Evolutionary conservation across 2,888 invertebrate species (phyloP), one percentile per base, ranked within the genome.

Genomic region (Leptarthrus brevirostris): DNA sequence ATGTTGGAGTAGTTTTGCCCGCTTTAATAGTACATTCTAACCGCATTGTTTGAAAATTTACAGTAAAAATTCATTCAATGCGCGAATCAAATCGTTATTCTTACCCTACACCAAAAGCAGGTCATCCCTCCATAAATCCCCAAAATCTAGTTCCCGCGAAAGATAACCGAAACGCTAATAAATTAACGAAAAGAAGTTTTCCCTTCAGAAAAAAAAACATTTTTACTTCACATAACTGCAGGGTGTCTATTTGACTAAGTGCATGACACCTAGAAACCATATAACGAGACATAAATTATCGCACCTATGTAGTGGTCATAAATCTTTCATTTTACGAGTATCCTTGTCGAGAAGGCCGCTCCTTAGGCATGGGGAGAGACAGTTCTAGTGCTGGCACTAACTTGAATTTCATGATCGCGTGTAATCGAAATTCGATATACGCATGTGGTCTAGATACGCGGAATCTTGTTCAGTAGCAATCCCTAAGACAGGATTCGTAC

Each of bases 261-360:
- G 64, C 64, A 64, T 36, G 36, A 44, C 64, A 64, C 64, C 64
- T 64, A 64, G 64, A 64, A 64, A 64, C 64, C 64, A 64, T 70
- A 70, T 70, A 72, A 72, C 72, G 58, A 72, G 72, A 72, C 72
- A 72, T 72, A 72, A 72, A 72, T 72, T 72, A 72, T 72, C 72
- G 72, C 72, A 72, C 72, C 72, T 72, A 72, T 58, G 30, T 22
- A 20, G 64, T 30, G 40, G 47, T 61, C 72, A 61, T 72, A 72
- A 72, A 72, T 72, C 72, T 72, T 61, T 16, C n/a, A 72, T 53
- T 70, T 53, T 53, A 70, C 70, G 64, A 64, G 64, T 64, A 64
- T 64, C 64, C 64, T 64, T 64, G 64, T 24, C 44, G 47, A 18
- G 30, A 20, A 49, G 12, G 18, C 20, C 18, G 18, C 20, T 49